These are phyloP conservation scores for Solenopsis invicta DNA, from an alignment of 1,140 invertebrate species.

Conservation along the genomic window DNA sequence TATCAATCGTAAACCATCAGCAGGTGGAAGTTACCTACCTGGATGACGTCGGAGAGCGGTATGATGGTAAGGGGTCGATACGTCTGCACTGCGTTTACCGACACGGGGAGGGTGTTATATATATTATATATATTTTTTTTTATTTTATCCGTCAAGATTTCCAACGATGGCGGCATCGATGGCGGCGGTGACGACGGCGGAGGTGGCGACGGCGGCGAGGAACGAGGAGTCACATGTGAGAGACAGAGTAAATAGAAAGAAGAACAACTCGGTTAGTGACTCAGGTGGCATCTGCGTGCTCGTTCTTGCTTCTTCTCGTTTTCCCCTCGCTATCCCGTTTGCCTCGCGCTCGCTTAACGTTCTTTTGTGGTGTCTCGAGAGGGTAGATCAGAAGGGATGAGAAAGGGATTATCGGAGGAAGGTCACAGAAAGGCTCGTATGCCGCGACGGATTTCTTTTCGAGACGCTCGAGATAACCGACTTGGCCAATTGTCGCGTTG, in stretches of 20 bases:
- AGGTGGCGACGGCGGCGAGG: constrained; percentile 73
- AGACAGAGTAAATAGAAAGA: constrained; percentile 83
- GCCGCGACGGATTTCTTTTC: constrained; percentile 34
- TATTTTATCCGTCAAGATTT: constrained; percentile 25
- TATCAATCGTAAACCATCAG: background rate
- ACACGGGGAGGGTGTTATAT: constrained; percentile 32
- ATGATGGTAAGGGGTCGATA: constrained; percentile 58
- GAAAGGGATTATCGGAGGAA: background rate
- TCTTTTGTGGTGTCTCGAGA: background rate
- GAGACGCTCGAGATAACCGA: constrained; percentile 15
- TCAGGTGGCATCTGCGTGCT: constrained; percentile 21
- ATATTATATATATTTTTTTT: constrained; percentile 32
- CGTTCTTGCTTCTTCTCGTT: constrained; percentile 16
- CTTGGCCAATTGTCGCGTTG: constrained; percentile 81
- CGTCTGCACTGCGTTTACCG: constrained; percentile 58
- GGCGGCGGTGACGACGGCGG: background rate
- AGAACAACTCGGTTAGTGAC: constrained; percentile 82
- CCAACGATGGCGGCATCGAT: constrained; percentile 20
- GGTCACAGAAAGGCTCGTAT: constrained; percentile 1
- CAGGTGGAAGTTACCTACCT: constrained; percentile 68
- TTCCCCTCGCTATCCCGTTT: constrained; percentile 8
- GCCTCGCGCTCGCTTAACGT: constrained; percentile 12
- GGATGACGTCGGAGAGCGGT: constrained; percentile 70
- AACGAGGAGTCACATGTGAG: constrained; percentile 80
- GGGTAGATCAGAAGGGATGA: background rate